These are phyloP conservation scores for Quadriops clusia DNA, from an alignment of 2,888 invertebrate genomes.

Conservation along the genomic window DNA sequence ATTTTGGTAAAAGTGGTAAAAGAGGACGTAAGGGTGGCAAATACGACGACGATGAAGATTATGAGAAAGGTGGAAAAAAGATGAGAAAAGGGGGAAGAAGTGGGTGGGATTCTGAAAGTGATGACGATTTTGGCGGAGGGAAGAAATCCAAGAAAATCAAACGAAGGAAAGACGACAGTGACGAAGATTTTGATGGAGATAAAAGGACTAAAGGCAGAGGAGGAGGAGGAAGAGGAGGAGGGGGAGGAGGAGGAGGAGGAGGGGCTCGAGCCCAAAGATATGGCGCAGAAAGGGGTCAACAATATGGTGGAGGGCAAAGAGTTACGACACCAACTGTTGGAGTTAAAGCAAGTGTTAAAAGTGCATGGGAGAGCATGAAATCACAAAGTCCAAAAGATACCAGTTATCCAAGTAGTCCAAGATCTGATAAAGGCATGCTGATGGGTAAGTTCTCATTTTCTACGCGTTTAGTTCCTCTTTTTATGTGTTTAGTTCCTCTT, in stretches of 20 bases:
- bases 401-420: too few species aligned
- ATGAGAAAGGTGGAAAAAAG: background rate
- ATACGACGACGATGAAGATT: background rate
- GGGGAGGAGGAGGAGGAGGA: background rate
- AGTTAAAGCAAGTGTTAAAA: too few species aligned
- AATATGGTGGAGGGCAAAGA: too few species aligned
- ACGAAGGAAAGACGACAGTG: background rate
- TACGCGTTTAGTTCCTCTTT: too few species aligned
- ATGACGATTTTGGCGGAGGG: background rate
- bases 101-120: background rate
- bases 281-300: too few species aligned
- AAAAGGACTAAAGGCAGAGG: background rate
- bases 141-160: background rate
- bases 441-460: too few species aligned
- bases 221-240: conserved; percentile 1
- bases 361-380: too few species aligned
- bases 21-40: background rate
- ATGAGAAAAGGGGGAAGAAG: conserved; percentile 1
- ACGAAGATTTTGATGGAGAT: background rate
- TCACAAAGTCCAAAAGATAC: too few species aligned
- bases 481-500: too few species aligned
- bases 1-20: background rate
- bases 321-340: too few species aligned
- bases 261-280: too few species aligned
- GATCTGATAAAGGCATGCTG: too few species aligned